phyloP scores from a whole-genome alignment of 64 coral and sea anemone species.

The Montipora cactus region DNA sequence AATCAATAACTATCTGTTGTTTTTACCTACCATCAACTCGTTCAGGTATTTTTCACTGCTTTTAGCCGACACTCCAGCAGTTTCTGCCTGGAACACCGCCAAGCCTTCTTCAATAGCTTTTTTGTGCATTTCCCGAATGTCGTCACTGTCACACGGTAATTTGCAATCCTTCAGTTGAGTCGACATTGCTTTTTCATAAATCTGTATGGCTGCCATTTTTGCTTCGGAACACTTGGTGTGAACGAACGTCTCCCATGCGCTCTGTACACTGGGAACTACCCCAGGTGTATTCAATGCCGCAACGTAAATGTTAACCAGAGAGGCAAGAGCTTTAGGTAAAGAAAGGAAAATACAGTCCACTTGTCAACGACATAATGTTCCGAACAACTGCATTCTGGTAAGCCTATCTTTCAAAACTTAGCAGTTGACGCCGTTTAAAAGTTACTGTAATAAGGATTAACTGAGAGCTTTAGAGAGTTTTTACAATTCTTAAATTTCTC shows the following conservation, averaged over 20 bases:
- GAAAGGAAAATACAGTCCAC: neutral
- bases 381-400: no score
- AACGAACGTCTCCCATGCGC: constrained; percentile 60
- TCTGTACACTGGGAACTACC: constrained; percentile 47
- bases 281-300: constrained; percentile 59
- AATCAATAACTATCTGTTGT: neutral
- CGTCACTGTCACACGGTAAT: constrained; percentile 47
- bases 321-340: constrained; percentile 25
- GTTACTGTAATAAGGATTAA: no score
- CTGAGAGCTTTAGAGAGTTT: no score
- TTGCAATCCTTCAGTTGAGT: constrained; percentile 12
- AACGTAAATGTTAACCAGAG: constrained; percentile 58
- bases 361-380: no score
- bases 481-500: no score
- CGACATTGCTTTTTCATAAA: constrained; percentile 19
- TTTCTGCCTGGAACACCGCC: constrained; percentile 46
- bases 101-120: constrained; percentile 6
- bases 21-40: constrained; percentile 43
- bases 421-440: no score
- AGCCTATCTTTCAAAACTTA: no score
- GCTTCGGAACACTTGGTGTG: constrained; percentile 55
- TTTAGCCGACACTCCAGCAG: constrained; percentile 22
- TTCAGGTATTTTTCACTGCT: constrained; percentile 65
- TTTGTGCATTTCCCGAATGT: constrained; percentile 33
- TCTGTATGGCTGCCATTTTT: constrained; percentile 13